These are phyloP conservation scores for Chiloscyllium plagiosum DNA, from an alignment of 2,113 vertebrate genomes.

Conservation along the genomic window DNA sequence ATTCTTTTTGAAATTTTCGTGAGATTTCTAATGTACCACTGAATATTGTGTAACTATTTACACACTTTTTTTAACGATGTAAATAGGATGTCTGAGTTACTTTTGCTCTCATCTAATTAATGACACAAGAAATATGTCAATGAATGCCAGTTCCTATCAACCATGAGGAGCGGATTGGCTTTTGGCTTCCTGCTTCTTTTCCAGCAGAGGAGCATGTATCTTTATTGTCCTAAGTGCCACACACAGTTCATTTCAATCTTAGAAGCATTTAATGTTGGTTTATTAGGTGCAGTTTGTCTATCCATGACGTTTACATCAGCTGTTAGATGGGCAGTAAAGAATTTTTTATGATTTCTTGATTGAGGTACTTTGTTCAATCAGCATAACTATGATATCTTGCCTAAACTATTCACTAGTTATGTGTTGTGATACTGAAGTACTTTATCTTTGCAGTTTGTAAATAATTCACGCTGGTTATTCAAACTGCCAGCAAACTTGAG, in stretches of 20 bases:
- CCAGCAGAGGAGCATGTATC: neutral
- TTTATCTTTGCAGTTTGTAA: neutral
- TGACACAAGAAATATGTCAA: neutral
- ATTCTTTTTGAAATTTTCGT: neutral
- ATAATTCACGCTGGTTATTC: neutral
- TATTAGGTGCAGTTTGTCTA: neutral
- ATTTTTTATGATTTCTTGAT: neutral
- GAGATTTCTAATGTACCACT: neutral
- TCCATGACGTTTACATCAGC: neutral
- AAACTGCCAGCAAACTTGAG: neutral
- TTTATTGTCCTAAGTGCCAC: neutral
- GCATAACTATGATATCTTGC: neutral
- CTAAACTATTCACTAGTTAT: no score
- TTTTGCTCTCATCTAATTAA: neutral
- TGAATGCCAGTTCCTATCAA: neutral
- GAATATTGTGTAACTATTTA: neutral
- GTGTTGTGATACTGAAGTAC: neutral
- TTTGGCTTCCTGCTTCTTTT: neutral
- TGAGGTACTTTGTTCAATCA: neutral
- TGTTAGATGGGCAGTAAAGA: neutral
- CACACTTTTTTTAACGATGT: neutral
- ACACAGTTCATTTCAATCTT: neutral
- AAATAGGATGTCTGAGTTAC: neutral
- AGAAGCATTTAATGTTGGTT: neutral
- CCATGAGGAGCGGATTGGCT: neutral